These are phyloP conservation scores for Hypothenemus hampei DNA, from an alignment of 1,140 invertebrate genomes.

Conservation along the genomic window DNA sequence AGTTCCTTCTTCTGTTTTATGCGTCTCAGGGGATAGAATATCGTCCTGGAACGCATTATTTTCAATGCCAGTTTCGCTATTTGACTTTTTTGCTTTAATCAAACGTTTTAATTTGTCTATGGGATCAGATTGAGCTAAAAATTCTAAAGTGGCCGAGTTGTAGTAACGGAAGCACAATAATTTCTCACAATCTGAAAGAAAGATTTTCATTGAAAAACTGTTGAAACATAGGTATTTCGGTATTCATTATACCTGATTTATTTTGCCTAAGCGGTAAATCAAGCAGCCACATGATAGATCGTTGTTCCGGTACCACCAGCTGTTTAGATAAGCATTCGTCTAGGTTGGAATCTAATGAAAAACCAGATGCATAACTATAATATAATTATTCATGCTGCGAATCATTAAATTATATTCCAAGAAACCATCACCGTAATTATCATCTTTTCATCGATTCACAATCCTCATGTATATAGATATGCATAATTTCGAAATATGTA, in stretches of 20 bases:
- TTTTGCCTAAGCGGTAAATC: slow-evolving; percentile 36
- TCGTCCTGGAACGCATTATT: slow-evolving; percentile 43
- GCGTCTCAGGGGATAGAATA: no score
- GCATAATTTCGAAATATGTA: no score
- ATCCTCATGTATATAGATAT: no score
- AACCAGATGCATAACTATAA: not conserved
- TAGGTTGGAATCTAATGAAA: slow-evolving; percentile 9
- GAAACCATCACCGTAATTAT: not conserved
- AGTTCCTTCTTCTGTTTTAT: slow-evolving; percentile 28
- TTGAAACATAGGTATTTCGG: not conserved
- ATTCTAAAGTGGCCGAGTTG: slow-evolving; percentile 46
- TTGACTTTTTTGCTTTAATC: slow-evolving; percentile 36
- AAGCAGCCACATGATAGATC: slow-evolving; percentile 38
- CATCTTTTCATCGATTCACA: no score
- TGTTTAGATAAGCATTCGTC: slow-evolving; percentile 37
- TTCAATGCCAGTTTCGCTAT: slow-evolving; percentile 41
- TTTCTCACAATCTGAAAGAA: slow-evolving; percentile 44
- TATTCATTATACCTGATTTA: slow-evolving; percentile 31
- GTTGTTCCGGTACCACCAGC: slow-evolving; percentile 28
- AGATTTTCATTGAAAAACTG: not conserved
- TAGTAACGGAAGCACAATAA: slow-evolving; percentile 51
- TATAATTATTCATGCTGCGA: not conserved
- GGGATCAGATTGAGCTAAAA: slow-evolving; percentile 49
- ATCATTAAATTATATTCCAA: not conserved
- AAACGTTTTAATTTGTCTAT: slow-evolving; percentile 40